A percentile compares a stretch with the other conserved stretches of the same genome.
These are phyloP conservation scores for Melanotaenia trifasciata DNA, from an alignment of 2,797 vertebrate species.

Conservation along the genomic window DNA sequence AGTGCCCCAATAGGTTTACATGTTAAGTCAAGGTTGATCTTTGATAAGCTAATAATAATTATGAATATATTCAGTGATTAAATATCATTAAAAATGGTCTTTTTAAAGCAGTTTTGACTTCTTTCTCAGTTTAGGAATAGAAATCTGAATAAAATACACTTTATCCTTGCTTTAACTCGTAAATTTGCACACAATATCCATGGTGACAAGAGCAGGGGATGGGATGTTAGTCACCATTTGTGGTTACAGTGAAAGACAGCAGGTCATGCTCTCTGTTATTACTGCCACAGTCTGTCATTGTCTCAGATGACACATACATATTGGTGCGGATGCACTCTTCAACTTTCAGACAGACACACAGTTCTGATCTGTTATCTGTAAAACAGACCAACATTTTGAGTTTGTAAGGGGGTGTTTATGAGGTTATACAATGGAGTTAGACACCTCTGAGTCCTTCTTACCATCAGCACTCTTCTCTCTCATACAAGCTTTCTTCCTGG, in stretches of 20 bases:
- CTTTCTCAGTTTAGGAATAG: background rate
- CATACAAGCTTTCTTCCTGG: slow-evolving; percentile 87
- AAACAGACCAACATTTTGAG: slow-evolving; percentile 94
- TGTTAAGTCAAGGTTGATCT: background rate
- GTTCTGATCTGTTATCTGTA: slow-evolving; percentile 89
- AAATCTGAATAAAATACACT: slow-evolving; percentile 75
- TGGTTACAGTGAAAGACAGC: slow-evolving; percentile 87
- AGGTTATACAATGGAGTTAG: slow-evolving; percentile 94
- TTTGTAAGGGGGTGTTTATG: slow-evolving; percentile 85
- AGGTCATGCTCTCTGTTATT: slow-evolving; percentile 88
- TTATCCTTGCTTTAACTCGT: slow-evolving; percentile 82
- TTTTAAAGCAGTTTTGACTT: background rate
- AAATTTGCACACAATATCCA: slow-evolving; percentile 85
- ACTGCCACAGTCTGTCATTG: slow-evolving; percentile 81
- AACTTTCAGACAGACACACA: slow-evolving; percentile 59
- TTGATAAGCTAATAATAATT: background rate
- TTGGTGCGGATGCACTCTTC: slow-evolving; percentile 31
- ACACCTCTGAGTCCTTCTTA: slow-evolving; percentile 71
- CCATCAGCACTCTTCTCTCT: slow-evolving; percentile 49
- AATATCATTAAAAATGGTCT: too few species aligned
- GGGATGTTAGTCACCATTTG: slow-evolving; percentile 84
- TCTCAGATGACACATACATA: slow-evolving; percentile 44
- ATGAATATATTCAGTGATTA: background rate
- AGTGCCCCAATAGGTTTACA: background rate
- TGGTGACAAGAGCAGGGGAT: slow-evolving; percentile 86